Evolutionary conservation across 2,113 vertebrate species (phyloP).

Genomic region (Tupaia chinensis): DNA sequence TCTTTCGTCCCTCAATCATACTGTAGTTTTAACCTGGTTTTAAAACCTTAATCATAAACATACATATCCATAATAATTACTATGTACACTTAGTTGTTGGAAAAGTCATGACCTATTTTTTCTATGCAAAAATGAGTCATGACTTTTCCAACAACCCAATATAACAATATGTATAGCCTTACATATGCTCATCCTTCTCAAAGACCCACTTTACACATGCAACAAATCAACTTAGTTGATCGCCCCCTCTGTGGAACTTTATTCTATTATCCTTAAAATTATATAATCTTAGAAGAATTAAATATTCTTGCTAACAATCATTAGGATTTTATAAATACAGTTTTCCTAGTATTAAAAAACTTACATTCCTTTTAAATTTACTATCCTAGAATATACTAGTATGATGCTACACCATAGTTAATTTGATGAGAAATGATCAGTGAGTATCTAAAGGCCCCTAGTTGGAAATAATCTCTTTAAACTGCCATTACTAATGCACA

Average conservation of each 20-base stretch:
- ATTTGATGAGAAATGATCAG: slow-evolving; percentile 2
- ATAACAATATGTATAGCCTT: background rate
- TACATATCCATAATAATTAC: background rate
- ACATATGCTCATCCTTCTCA: background rate
- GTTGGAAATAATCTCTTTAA: slow-evolving; percentile 13
- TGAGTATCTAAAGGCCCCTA: background rate
- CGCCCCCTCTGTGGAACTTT: background rate
- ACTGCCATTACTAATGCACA: slow-evolving; percentile 27
- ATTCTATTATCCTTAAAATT: slow-evolving; percentile 26
- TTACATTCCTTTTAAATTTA: slow-evolving; percentile 1
- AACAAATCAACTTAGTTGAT: background rate
- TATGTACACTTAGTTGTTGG: background rate
- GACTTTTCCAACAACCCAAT: too few species aligned
- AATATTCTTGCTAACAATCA: slow-evolving; percentile 35
- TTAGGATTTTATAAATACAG: slow-evolving; percentile 14
- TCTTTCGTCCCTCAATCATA: background rate
- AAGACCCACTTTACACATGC: background rate
- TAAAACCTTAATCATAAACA: slow-evolving; percentile 30
- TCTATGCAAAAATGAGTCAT: too few species aligned
- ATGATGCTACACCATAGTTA: background rate
- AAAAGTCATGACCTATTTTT: too few species aligned
- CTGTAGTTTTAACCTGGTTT: background rate
- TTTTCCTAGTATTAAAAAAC: slow-evolving; percentile 25
- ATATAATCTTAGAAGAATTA: slow-evolving; percentile 33
- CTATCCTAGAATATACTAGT: background rate